Evolutionary conservation across 2,797 vertebrate species (phyloP).

Genomic region (Mergus octosetaceus): DNA sequence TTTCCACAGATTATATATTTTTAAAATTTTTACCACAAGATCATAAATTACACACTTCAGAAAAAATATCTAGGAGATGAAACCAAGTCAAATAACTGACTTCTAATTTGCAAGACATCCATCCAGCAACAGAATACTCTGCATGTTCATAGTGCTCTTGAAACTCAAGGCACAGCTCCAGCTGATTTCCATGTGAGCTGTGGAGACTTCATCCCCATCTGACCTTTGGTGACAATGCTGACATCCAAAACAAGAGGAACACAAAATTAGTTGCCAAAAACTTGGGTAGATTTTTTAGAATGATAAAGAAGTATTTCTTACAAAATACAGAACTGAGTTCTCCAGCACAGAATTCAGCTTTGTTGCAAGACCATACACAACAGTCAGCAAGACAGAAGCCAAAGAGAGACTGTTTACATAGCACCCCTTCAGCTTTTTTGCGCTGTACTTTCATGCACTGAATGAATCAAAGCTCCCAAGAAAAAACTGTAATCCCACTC

Average conservation of each 20-base stretch:
- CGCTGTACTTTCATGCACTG: neutral
- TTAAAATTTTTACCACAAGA: neutral
- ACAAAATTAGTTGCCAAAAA: neutral
- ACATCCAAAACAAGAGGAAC: neutral
- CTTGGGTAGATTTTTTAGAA: neutral
- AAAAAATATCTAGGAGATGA: neutral
- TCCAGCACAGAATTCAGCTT: neutral
- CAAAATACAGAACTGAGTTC: neutral
- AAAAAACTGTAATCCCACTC: neutral
- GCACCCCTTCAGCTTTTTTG: neutral
- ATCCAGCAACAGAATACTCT: neutral
- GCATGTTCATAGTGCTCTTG: neutral
- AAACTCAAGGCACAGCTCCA: neutral
- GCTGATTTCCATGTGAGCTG: neutral
- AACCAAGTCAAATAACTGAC: neutral
- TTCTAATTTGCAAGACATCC: neutral
- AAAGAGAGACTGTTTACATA: rapidly evolving
- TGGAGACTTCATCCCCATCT: neutral
- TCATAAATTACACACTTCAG: neutral
- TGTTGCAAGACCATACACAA: neutral
- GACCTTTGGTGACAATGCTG: neutral
- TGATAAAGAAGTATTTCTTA: neutral
- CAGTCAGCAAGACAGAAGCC: neutral
- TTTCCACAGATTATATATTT: too few species aligned
- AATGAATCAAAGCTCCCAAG: neutral